Evolutionary conservation across 1,140 invertebrate species (phyloP).

Genomic region (Caenorhabditis brenneri): DNA sequence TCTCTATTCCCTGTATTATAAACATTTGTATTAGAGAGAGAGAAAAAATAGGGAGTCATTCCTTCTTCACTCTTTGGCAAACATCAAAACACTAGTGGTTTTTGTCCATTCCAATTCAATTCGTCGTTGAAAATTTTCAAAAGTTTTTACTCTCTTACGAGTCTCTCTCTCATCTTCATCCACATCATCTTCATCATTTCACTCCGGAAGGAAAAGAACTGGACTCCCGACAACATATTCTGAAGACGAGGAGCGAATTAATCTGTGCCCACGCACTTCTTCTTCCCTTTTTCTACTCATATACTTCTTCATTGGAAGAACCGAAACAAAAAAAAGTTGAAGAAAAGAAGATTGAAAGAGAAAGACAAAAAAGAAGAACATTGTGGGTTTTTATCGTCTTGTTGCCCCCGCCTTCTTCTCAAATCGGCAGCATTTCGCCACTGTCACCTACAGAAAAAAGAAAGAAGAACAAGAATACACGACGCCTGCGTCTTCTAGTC

Average conservation of each 20-base stretch:
- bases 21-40: conserved; percentile 10
- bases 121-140: neutral
- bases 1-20: conserved; percentile 9
- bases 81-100: conserved; percentile 26
- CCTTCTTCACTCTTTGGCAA: neutral
- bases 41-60: neutral
- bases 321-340: neutral
- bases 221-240: neutral
- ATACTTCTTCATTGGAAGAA: neutral
- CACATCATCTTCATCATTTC: neutral
- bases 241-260: conserved; percentile 18
- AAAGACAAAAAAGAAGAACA: conserved; percentile 8
- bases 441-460: conserved; percentile 23
- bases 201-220: conserved; percentile 9
- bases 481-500: conserved; percentile 13
- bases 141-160: no score
- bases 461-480: conserved; percentile 13
- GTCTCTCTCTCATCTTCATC: neutral
- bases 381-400: conserved; percentile 28
- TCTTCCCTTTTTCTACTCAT: conserved; percentile 3
- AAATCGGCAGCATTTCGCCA: conserved; percentile 25
- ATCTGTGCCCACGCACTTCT: conserved; percentile 39
- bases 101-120: conserved; percentile 11
- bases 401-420: conserved; percentile 22
- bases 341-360: neutral